These are phyloP conservation scores for Julus scanicus DNA, from an alignment of 2,888 invertebrate species.

Conservation along the genomic window DNA sequence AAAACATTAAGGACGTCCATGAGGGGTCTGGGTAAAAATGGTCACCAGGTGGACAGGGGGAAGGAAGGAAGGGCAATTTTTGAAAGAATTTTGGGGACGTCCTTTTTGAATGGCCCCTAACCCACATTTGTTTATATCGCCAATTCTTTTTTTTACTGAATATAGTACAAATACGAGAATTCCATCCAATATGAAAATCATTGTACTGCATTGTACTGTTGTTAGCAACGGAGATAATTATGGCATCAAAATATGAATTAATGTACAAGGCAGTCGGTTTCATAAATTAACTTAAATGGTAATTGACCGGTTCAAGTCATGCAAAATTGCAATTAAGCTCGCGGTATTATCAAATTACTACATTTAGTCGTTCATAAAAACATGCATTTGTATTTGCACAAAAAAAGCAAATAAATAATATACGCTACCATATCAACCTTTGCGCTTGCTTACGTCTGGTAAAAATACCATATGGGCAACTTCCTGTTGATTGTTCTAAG, in stretches of 20 bases:
- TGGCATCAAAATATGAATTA: neutral
- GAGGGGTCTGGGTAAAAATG: too few species aligned
- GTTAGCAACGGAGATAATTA: neutral
- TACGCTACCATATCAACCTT: neutral
- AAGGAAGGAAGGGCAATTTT: too few species aligned
- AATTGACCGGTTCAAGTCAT: neutral
- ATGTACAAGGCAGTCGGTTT: neutral
- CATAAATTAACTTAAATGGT: neutral
- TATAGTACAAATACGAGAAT: neutral
- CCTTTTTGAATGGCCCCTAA: too few species aligned
- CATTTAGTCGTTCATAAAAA: neutral
- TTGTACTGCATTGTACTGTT: neutral
- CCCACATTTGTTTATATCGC: neutral
- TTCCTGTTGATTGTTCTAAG: slow-evolving; percentile 22
- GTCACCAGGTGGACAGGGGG: too few species aligned
- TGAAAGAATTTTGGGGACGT: too few species aligned
- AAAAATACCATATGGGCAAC: neutral
- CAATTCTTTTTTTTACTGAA: neutral
- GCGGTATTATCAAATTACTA: neutral
- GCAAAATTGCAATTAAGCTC: neutral
- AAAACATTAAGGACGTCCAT: too few species aligned
- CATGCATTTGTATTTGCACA: neutral
- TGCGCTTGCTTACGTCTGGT: neutral
- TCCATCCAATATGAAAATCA: neutral
- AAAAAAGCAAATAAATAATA: neutral